Base-by-base conservation (phyloP, 2,888 invertebrate genomes). In the Tetrapedia diversipes region DNA sequence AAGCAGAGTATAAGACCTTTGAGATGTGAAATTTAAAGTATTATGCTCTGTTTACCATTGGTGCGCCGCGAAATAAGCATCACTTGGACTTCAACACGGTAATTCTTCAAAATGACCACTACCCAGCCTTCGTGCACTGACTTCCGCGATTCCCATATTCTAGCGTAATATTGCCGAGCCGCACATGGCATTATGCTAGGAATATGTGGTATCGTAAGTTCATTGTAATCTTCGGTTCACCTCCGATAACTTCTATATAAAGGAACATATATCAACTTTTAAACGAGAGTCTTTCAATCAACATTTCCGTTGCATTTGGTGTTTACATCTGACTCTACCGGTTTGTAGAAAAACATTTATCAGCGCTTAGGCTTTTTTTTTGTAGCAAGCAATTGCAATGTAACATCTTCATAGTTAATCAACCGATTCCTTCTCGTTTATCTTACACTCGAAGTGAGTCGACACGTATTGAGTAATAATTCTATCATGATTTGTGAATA, bases 1-100 rank as follows among this genome's bases (percentile, higher is more conserved):
- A 90, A 90, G 87, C 87, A 83, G 88, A 90, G 89, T 87, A 86
- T 90, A 88, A 89, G 77, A 83, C 83, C 87, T 89, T 88, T 84
- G 81, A 76, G 39, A 75, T 39, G 32, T 45, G 43, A 47, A 45
- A 66, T 67, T 63, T 61, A 63, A 86, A 88, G 89, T 73, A 90
- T 90, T 90, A 90, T 90, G 90, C 90, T 87, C 86, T 76, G 84
- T 88, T 90, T 89, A 88, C 71, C 79, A 83, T 59, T 74, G 82
- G 75, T 72, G 83, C 85, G 85, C 63, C 70, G 76, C 65, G 84
- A 84, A 47, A 75, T 64, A 16, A 75, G 75, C 86, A 67, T 77
- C 87, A 47, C 10, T 43, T 29, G 29, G 41, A 37, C 16, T 8
- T n/a, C 19, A 41, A 51, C 34, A 39, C 16, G n/a, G 27, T 10